phyloP scores from a whole-genome alignment of 2,888 invertebrate genomes.

The Parapristionchus giblindavisi region DNA sequence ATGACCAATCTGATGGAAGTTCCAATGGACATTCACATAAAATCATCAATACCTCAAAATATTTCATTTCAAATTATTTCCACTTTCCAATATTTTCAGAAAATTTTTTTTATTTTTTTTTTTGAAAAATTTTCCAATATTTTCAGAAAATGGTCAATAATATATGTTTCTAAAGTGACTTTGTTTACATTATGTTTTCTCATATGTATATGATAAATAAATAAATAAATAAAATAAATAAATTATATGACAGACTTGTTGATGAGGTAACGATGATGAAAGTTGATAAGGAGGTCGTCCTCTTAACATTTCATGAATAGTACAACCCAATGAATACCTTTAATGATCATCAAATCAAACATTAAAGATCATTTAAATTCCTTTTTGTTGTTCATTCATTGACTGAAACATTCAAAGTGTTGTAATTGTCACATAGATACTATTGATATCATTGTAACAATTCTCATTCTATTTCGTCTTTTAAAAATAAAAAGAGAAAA shows the following conservation, averaged over 20 bases:
- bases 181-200: too few relatives aligned
- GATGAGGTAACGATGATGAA: slow-evolving; percentile 18
- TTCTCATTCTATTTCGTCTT: too few relatives aligned
- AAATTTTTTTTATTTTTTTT: too few relatives aligned
- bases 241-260: slow-evolving; percentile 26
- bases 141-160: too few relatives aligned
- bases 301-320: slow-evolving; percentile 79
- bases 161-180: too few relatives aligned
- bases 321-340: slow-evolving; percentile 86
- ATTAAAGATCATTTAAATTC: too few relatives aligned
- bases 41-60: slow-evolving; percentile 51
- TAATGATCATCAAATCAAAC: neutral
- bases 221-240: neutral
- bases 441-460: too few relatives aligned
- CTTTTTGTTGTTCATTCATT: slow-evolving; percentile 42
- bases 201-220: too few relatives aligned
- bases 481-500: too few relatives aligned
- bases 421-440: too few relatives aligned
- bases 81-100: neutral
- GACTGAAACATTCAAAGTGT: slow-evolving; percentile 17
- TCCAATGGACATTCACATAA: slow-evolving; percentile 56
- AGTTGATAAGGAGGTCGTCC: slow-evolving; percentile 57
- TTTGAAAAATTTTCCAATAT: too few relatives aligned
- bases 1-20: slow-evolving; percentile 64
- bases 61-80: neutral